Conservation (phyloP, 2,797 vertebrate species). For the Argya squamiceps region DNA sequence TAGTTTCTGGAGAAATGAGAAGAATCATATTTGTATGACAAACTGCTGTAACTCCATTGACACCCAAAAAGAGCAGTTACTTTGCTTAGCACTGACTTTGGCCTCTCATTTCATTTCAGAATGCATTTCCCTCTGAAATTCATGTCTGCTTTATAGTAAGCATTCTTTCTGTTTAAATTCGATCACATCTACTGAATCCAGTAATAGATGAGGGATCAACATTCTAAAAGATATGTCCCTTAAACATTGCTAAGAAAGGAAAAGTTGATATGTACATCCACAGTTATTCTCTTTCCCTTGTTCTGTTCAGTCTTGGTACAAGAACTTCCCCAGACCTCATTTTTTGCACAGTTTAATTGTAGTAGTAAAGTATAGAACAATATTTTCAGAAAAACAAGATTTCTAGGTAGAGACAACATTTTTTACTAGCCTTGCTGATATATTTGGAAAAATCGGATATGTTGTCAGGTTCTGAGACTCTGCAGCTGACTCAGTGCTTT, state of each 20-base stretch:
- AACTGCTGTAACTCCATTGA: neutral
- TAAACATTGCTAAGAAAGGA: neutral
- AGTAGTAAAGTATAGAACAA: neutral
- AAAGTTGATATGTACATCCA: neutral
- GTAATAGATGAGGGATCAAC: neutral
- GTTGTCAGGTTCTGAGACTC: neutral
- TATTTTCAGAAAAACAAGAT: neutral
- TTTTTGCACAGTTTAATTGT: neutral
- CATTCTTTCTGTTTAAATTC: neutral
- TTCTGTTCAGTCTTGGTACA: neutral
- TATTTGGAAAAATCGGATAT: neutral
- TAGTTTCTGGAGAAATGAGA: neutral
- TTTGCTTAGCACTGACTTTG: neutral
- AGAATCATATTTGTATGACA: neutral
- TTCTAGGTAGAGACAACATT: neutral
- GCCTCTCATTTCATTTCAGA: neutral
- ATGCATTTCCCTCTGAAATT: neutral
- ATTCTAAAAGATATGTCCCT: neutral
- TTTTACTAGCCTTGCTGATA: neutral
- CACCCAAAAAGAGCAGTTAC: neutral
- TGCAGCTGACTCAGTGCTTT: neutral
- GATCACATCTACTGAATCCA: neutral
- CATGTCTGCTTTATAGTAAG: neutral
- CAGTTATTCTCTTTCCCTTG: neutral
- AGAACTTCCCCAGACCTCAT: neutral